Evolutionary conservation across 2,797 vertebrate genomes (phyloP).

Genomic region (Falco biarmicus): DNA sequence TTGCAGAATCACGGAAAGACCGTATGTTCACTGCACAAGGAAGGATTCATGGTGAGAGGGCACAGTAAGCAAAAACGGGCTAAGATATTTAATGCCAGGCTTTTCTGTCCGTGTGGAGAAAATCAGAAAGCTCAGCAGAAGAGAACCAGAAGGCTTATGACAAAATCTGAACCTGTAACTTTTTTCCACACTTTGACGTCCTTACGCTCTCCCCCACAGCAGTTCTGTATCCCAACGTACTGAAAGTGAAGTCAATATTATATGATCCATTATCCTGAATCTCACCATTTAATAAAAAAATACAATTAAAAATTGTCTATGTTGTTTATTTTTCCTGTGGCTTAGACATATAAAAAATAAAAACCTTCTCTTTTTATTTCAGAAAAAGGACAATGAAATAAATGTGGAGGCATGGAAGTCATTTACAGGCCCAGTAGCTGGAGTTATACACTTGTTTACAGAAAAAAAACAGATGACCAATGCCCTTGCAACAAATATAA

Average conservation of each 20-base stretch:
- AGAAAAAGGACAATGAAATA: background rate
- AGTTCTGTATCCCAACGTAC: background rate
- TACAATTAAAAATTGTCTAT: background rate
- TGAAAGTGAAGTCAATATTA: background rate
- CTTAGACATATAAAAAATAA: background rate
- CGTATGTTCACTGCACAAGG: background rate
- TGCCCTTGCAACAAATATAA: constrained; percentile 29
- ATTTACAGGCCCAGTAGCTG: background rate
- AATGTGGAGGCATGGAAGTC: background rate
- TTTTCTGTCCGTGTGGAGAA: background rate
- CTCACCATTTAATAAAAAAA: background rate
- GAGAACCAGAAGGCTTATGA: background rate
- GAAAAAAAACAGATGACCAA: constrained; percentile 9
- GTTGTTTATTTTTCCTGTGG: background rate
- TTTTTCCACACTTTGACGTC: background rate
- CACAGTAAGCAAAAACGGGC: background rate
- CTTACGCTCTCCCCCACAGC: background rate
- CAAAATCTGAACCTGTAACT: background rate
- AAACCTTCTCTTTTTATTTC: background rate
- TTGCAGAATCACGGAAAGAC: background rate
- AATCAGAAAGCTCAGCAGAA: background rate
- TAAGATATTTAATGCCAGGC: background rate
- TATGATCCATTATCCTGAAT: background rate
- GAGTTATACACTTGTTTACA: constrained; percentile 30
- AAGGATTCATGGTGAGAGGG: background rate